Evolutionary conservation across 2,797 vertebrate species (phyloP), one percentile per base, ranked within the genome.

Genomic region (Xenentodon cancila): DNA sequence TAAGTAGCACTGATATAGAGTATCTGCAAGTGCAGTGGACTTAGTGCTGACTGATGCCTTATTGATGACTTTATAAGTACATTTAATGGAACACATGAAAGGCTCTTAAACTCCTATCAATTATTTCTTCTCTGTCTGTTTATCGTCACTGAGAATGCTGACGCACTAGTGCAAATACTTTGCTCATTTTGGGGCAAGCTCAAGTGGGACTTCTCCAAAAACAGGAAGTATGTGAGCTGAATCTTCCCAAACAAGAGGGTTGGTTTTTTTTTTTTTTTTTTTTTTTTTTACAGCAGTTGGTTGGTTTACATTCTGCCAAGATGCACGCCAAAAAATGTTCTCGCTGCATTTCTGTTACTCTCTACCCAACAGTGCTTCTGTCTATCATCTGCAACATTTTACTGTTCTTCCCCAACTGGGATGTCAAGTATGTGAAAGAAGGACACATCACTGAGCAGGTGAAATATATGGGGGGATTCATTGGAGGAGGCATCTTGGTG

Each of bases 261-360:
- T n/a, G n/a, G n/a, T n/a, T n/a, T n/a, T n/a, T n/a, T n/a, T n/a
- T n/a, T n/a, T n/a, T n/a, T n/a, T n/a, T n/a, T n/a, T n/a, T n/a
- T n/a, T 32, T 32, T 15, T 9, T 57, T 50, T 53, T n/a, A 37
- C 64, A 49, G 4, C 53, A 72, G 30, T 55, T 20, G 19, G 1
- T 48, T 20, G 15, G 6, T 55, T 45, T 56, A 52, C 52, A n/a
- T 5, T 0, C n/a, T 3, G 53, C 21, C 75, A 87, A 60, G 68
- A 95, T 94, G 94, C 94, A 94, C 34, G 92, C 93, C 1, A 92
- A 92, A 65, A 91, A 81, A 59, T 95, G 93, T 46, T 87, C 94
- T 16, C 77, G 83, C 9, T 92, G 70, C 56, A 77, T 95, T 3
- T 92, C 91, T 0, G 60, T 81, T 0, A 11, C 78, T 21, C 73